These are phyloP conservation scores for Clarias fuscus DNA, from an alignment of 2,797 vertebrate species.

Conservation along the genomic window DNA sequence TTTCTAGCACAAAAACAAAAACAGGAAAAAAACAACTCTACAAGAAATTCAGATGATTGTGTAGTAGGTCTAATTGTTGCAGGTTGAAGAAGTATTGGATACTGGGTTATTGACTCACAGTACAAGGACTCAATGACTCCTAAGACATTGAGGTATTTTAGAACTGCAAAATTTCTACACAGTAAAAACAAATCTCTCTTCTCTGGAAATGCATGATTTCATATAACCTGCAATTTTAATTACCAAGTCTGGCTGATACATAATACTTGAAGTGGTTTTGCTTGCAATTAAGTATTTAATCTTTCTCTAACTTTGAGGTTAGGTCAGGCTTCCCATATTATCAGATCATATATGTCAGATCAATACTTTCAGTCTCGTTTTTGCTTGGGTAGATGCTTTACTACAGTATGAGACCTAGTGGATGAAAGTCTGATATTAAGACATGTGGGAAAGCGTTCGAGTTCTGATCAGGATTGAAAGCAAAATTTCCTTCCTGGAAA, in stretches of 20 bases:
- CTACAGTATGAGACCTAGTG: too few species aligned
- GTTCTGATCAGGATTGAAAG: too few species aligned
- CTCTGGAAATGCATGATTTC: not conserved
- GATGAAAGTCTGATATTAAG: too few species aligned
- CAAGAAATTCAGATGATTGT: not conserved
- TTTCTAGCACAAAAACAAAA: constrained; percentile 60
- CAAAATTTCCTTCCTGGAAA: too few species aligned
- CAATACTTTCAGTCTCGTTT: too few species aligned
- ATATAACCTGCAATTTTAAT: not conserved
- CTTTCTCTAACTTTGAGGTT: too few species aligned
- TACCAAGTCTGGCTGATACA: not conserved
- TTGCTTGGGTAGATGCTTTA: too few species aligned
- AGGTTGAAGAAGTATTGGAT: not conserved
- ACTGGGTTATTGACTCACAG: not conserved
- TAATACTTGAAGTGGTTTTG: not conserved
- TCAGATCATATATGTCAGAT: too few species aligned
- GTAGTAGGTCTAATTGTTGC: not conserved
- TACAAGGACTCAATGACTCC: not conserved
- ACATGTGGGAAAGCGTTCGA: too few species aligned
- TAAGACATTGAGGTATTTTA: not conserved
- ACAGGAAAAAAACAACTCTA: not conserved
- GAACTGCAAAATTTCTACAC: not conserved
- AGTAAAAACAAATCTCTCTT: too few species aligned
- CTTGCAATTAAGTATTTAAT: too few species aligned
- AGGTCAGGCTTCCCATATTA: too few species aligned